These are phyloP conservation scores for Canis aureus DNA, from an alignment of 2,113 vertebrate genomes.

Conservation along the genomic window DNA sequence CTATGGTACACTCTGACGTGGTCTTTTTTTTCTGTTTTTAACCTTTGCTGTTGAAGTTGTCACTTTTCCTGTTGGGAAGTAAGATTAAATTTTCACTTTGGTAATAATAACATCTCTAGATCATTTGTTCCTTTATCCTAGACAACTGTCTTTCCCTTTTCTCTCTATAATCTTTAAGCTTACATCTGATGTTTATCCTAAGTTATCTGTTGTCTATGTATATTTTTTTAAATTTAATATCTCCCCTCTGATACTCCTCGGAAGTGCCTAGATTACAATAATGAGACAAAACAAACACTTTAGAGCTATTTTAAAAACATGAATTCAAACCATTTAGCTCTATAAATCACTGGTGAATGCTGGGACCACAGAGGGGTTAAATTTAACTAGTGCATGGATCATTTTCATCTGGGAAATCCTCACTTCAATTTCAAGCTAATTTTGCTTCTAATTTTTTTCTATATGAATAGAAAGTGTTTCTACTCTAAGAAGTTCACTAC, in stretches of 20 bases:
- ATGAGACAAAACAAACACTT: neutral
- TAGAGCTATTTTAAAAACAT: neutral
- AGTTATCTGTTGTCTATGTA: neutral
- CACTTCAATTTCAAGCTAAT: neutral
- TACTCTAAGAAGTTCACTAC: neutral
- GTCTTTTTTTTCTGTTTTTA: neutral
- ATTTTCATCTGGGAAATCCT: conserved; percentile 28
- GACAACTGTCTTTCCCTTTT: neutral
- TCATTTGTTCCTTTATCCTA: neutral
- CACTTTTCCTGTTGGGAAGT: neutral
- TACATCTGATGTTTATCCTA: neutral
- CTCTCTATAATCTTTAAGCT: neutral
- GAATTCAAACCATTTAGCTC: neutral
- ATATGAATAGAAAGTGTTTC: neutral
- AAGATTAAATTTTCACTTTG: neutral
- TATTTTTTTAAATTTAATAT: neutral
- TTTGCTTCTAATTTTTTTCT: neutral
- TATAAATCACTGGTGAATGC: neutral
- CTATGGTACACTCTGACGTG: neutral
- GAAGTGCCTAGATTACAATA: neutral
- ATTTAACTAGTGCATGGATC: neutral
- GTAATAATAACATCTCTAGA: neutral
- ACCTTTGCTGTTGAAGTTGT: neutral
- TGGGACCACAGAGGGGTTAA: neutral
- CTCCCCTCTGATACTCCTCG: neutral